phyloP scores from a whole-genome alignment of 2,888 invertebrate species.

The Lepidocyrtinus sp. region DNA sequence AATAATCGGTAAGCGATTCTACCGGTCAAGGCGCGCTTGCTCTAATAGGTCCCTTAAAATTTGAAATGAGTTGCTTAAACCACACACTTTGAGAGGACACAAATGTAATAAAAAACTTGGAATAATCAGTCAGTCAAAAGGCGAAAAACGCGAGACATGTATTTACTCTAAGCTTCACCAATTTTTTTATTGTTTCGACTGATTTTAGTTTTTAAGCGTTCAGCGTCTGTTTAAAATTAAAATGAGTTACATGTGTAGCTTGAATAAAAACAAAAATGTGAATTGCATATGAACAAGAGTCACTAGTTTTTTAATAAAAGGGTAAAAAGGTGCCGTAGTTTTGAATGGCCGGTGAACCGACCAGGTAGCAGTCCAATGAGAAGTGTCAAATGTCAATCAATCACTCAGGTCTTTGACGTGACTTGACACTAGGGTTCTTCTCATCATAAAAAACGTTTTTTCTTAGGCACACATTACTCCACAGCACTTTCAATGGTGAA shows the following conservation, averaged over 20 bases:
- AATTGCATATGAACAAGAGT: constrained; percentile 43
- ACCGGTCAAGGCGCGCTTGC: not conserved
- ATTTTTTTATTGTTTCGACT: too few species aligned
- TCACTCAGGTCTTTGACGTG: constrained; percentile 59
- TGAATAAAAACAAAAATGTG: constrained; percentile 23
- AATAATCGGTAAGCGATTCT: not conserved
- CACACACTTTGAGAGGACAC: not conserved
- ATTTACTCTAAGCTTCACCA: not conserved
- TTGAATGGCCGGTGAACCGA: not conserved
- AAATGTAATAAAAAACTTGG: not conserved
- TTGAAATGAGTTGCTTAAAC: not conserved
- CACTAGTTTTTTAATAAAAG: constrained; percentile 14
- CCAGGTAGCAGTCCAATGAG: constrained; percentile 37
- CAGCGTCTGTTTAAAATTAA: too few species aligned
- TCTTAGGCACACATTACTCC: constrained; percentile 17
- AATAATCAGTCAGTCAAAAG: not conserved
- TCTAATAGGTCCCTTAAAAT: not conserved
- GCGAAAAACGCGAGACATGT: not conserved
- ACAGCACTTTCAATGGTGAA: constrained; percentile 24
- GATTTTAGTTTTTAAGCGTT: not conserved
- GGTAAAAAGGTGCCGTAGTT: constrained; percentile 33
- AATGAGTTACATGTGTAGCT: too few species aligned
- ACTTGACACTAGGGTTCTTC: constrained; percentile 53
- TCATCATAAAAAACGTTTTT: constrained; percentile 46
- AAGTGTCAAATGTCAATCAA: constrained; percentile 66